phyloP scores from a whole-genome alignment of 2,797 vertebrate species.

The Benthosema pterotum region DNA sequence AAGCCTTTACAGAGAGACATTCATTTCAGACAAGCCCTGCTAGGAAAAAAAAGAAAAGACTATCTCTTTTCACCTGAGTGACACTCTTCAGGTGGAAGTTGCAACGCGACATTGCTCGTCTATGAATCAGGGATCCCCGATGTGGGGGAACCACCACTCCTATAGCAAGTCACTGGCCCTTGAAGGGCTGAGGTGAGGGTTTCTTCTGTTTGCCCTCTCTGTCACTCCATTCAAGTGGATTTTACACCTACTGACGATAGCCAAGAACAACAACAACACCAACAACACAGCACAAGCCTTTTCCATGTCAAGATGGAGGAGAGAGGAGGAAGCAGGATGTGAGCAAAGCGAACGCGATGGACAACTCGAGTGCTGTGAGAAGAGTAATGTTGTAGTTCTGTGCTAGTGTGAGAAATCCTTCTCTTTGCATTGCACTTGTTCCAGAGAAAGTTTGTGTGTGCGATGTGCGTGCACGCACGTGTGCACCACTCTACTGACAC shows the following conservation, averaged over 20 bases:
- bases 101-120: conserved; percentile 14
- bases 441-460: conserved; percentile 63
- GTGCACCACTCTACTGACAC: conserved; percentile 69
- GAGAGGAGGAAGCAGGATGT: conserved; percentile 52
- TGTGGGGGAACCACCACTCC: background rate
- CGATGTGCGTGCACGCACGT: conserved; percentile 39
- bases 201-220: background rate
- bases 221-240: conserved; percentile 45
- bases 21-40: conserved; percentile 30
- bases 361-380: conserved; percentile 67
- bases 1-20: conserved; percentile 29
- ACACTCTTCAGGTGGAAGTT: conserved; percentile 30
- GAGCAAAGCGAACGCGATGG: conserved; percentile 67
- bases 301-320: conserved; percentile 45
- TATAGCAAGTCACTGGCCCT: conserved; percentile 26
- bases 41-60: conserved; percentile 5
- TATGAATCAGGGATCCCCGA: conserved; percentile 30
- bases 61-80: conserved; percentile 15
- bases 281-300: conserved; percentile 49
- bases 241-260: conserved; percentile 42
- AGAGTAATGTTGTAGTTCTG: conserved; percentile 69
- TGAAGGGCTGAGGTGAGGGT: conserved; percentile 22
- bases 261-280: conserved; percentile 28
- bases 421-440: conserved; percentile 78
- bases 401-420: conserved; percentile 62